Evolutionary conservation across 2,797 vertebrate species (phyloP), one percentile per base, ranked within the genome.

Genomic region (Pitangus sulphuratus): DNA sequence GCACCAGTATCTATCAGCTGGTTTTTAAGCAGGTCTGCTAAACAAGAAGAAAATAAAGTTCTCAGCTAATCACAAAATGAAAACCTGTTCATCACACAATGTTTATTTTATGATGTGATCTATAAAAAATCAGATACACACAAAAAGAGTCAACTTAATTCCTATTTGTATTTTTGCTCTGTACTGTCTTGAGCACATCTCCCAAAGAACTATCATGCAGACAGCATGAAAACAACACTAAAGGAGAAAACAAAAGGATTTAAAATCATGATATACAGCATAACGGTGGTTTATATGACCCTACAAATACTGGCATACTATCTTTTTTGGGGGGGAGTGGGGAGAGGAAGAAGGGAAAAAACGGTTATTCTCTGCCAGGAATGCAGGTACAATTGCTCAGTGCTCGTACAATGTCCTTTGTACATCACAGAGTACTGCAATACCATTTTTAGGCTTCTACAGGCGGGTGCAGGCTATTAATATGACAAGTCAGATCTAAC

Each of bases 391-490:
- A 28, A 44, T 35, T 53, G 60, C 77, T 96, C 89, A 64, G 66
- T 19, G 64, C 83, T 91, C 5, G 1, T 62, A 89, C 90, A 92
- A 89, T 71, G 81, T 96, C 96, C 96, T 97, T 84, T 92, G 93
- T 89, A 89, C 79, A 89, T 91, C 94, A 44, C 54, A 66, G 56
- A 92, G 80, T 71, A 31, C 96, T 90, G 96, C 96, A 94, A 90
- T 91, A 85, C 94, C 96, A 95, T 97, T 97, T 96, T 97, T 95
- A 95, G 93, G 84, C 90, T 95, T 94, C 94, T 92, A 97, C 93
- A 68, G 95, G 91, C 48, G 86, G 90, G 94, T 95, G 88, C 89
- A 89, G 84, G 90, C 94, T 96, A 96, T 96, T 96, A 96, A 95
- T 95, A 97, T 12, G 74, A 87, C 93, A 87, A 95, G 92, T 78